Percentiles rank a stretch among this genome's conserved stretches.
These are phyloP conservation scores for Antechinus flavipes DNA, from an alignment of 2,113 vertebrate genomes.

Conservation along the genomic window DNA sequence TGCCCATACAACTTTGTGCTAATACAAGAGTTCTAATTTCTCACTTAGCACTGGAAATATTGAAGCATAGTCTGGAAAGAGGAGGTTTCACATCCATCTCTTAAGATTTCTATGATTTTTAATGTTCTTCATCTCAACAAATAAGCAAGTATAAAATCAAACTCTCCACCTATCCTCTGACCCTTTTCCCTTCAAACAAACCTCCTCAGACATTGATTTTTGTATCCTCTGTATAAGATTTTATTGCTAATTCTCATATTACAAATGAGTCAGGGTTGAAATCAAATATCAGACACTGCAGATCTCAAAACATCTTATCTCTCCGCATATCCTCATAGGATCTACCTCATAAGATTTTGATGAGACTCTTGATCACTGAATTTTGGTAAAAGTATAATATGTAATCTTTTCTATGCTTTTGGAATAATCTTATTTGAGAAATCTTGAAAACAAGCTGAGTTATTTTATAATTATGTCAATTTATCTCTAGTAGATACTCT, in stretches of 20 bases:
- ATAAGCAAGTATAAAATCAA: background rate
- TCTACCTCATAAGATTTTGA: background rate
- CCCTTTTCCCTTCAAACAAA: background rate
- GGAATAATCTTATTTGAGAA: background rate
- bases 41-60: background rate
- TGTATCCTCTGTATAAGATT: background rate
- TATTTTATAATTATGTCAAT: background rate
- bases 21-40: background rate
- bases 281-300: background rate
- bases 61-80: background rate
- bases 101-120: background rate
- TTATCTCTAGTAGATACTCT: background rate
- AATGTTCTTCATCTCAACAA: background rate
- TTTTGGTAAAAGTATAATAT: background rate
- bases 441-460: background rate
- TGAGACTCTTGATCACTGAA: background rate
- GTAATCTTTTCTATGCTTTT: background rate
- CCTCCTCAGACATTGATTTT: background rate
- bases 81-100: background rate
- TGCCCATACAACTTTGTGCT: background rate
- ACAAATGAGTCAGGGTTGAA: background rate
- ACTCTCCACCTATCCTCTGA: background rate
- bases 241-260: background rate
- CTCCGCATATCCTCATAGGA: background rate
- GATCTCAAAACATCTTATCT: background rate